Evolutionary conservation across 1,140 invertebrate species (phyloP).

Genomic region (Spodoptera litura): DNA sequence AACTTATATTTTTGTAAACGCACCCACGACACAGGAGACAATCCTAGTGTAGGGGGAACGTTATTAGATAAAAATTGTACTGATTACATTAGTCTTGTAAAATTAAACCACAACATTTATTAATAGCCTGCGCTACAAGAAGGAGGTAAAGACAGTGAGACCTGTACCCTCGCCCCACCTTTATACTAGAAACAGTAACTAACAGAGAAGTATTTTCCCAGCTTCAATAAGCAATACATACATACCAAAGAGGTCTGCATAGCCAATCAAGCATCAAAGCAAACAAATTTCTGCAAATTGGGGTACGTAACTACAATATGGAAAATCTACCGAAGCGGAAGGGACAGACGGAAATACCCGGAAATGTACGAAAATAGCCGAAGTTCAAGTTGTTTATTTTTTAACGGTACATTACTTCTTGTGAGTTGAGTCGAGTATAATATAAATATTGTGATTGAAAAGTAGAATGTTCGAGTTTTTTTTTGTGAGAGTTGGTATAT

Average conservation of each 20-base stretch:
- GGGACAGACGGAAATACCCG: constrained; percentile 33
- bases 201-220: constrained; percentile 17
- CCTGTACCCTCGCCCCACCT: no score
- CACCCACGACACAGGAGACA: no score
- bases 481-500: background rate
- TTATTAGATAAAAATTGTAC: no score
- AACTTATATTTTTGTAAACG: no score
- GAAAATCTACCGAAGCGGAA: constrained; percentile 45
- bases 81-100: no score
- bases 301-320: constrained; percentile 46
- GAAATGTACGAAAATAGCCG: background rate
- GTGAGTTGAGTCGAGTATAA: background rate
- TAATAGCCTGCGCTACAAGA: no score
- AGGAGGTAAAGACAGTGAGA: no score
- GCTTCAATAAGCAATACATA: constrained; percentile 26
- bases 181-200: background rate
- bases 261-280: constrained; percentile 47
- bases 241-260: constrained; percentile 28
- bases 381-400: constrained; percentile 46
- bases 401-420: constrained; percentile 42
- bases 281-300: constrained; percentile 47
- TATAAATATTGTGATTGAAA: constrained; percentile 42
- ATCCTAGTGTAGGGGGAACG: no score
- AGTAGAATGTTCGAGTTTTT: constrained; percentile 1
- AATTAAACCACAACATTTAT: no score